Percentiles rank a stretch among this genome's conserved stretches.
Conservation (phyloP, 30 jellyfish, hydroid and myxozoan species). For the Aurelia aurita complex sp. Pacific region DNA sequence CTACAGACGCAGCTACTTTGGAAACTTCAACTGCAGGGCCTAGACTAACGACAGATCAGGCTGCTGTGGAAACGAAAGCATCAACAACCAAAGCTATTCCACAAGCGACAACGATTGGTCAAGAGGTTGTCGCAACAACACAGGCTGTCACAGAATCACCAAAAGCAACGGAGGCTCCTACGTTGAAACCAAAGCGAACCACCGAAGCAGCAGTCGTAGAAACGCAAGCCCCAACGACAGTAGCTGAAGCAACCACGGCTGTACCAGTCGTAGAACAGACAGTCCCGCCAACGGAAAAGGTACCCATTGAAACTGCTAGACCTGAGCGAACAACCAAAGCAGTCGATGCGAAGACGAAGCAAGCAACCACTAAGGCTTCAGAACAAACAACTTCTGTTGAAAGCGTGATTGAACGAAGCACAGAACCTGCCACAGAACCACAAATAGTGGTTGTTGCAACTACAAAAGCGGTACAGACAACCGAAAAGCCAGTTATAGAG, state of each 20-base stretch:
- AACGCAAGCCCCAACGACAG: constrained; percentile 24
- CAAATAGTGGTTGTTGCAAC: too few relatives aligned
- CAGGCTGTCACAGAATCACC: background rate
- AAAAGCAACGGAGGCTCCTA: constrained; percentile 10
- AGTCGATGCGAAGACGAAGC: too few relatives aligned
- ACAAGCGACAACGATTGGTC: background rate
- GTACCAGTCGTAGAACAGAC: too few relatives aligned
- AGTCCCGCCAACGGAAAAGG: too few relatives aligned
- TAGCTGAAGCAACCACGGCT: background rate
- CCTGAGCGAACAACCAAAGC: too few relatives aligned
- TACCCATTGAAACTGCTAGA: too few relatives aligned
- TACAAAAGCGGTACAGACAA: too few relatives aligned
- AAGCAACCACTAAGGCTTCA: too few relatives aligned
- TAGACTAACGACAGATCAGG: background rate
- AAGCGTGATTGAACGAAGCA: too few relatives aligned
- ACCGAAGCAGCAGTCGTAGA: background rate
- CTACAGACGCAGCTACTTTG: background rate
- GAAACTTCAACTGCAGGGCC: background rate
- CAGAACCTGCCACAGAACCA: too few relatives aligned
- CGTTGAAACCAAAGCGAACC: background rate
- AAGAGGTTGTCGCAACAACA: background rate
- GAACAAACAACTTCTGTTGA: too few relatives aligned
- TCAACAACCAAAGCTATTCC: background rate
- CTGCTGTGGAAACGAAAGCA: background rate
- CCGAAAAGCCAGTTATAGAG: too few relatives aligned